Conservation (phyloP, 2,888 invertebrate genomes). For the Lissonota sp. region DNA sequence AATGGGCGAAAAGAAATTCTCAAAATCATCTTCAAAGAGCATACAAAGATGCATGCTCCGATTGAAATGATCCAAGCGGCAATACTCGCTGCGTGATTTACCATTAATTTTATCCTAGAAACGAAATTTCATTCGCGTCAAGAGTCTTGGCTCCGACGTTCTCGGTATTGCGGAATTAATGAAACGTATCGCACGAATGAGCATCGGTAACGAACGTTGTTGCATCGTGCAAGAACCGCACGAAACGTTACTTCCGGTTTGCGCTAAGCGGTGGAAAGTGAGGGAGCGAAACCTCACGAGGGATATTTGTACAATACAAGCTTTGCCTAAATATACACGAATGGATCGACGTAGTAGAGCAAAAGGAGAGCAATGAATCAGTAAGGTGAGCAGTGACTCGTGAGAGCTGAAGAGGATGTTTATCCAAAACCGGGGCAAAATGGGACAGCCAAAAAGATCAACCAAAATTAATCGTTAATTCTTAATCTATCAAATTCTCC, state of each 20-base stretch:
- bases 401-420: conserved; percentile 16
- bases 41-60: too few relatives aligned
- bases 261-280: conserved; percentile 12
- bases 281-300: background rate
- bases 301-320: conserved; percentile 11
- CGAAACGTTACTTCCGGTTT: conserved; percentile 28
- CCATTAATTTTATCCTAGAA: background rate
- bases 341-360: background rate
- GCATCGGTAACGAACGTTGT: background rate
- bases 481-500: too few relatives aligned
- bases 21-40: too few relatives aligned
- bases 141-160: background rate
- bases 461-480: too few relatives aligned
- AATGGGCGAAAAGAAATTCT: too few relatives aligned
- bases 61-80: too few relatives aligned
- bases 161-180: background rate
- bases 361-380: conserved; percentile 24
- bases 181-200: conserved; percentile 15
- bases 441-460: too few relatives aligned
- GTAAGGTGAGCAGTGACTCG: conserved; percentile 20
- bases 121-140: background rate
- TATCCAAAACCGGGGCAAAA: too few relatives aligned
- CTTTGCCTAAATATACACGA: background rate
- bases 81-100: background rate
- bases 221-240: background rate